phyloP scores from a whole-genome alignment of 1,140 invertebrate species.

The Paraescarpia echinospica region DNA sequence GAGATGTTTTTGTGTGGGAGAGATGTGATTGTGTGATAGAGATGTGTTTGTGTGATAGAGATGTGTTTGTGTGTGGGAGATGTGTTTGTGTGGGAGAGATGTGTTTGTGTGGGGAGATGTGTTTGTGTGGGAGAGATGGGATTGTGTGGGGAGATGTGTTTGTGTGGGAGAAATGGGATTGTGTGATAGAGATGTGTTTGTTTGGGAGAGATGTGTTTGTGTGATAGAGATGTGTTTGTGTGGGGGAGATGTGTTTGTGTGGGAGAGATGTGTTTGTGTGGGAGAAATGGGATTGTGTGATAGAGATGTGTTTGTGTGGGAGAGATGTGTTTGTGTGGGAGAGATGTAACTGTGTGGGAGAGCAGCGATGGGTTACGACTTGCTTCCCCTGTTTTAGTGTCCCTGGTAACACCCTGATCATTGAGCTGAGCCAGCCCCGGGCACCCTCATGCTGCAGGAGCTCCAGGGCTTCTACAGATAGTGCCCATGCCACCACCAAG shows the following conservation, averaged over 20 bases:
- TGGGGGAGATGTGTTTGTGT: background rate
- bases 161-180: background rate
- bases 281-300: background rate
- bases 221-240: background rate
- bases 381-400: no score
- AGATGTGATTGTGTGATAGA: background rate
- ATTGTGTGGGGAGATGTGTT: background rate
- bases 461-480: no score
- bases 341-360: background rate
- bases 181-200: background rate
- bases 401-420: no score
- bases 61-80: background rate
- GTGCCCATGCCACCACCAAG: no score
- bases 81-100: background rate
- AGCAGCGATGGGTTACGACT: background rate
- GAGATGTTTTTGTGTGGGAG: background rate
- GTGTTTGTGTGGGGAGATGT: background rate
- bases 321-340: background rate
- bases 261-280: background rate
- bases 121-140: background rate
- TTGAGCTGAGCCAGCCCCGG: no score
- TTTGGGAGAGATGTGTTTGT: background rate
- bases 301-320: background rate
- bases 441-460: no score
- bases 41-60: background rate